phyloP scores from a whole-genome alignment of 2,113 vertebrate species.

The Anas platyrhynchos region DNA sequence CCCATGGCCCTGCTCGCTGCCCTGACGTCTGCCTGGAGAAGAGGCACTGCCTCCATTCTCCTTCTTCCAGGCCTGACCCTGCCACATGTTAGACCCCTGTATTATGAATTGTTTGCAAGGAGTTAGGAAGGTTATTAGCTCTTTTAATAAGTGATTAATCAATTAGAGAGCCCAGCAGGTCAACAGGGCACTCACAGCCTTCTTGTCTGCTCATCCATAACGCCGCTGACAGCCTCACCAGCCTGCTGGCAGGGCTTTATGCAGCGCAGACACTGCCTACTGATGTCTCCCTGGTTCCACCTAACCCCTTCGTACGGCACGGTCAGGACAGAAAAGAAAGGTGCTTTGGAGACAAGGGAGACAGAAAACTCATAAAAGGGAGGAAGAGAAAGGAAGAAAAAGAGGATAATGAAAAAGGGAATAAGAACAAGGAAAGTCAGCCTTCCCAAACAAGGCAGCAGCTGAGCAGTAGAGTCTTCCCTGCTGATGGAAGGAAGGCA shows the following conservation, averaged over 20 bases:
- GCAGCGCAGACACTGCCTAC: background rate
- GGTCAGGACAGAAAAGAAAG: background rate
- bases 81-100: background rate
- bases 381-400: background rate
- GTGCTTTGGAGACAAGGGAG: background rate
- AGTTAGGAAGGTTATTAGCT: background rate
- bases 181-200: accelerated
- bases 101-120: background rate
- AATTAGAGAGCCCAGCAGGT: background rate
- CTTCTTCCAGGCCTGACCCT: background rate
- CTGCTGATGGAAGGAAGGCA: background rate
- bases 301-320: background rate
- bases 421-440: background rate
- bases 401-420: background rate
- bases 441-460: background rate
- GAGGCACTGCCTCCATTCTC: background rate
- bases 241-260: background rate
- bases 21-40: background rate
- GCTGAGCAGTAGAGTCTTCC: background rate
- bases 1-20: accelerated
- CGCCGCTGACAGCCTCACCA: accelerated
- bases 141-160: background rate
- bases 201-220: background rate
- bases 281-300: background rate
- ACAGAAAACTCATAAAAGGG: background rate